Evolutionary conservation across 2,113 vertebrate species (phyloP), one percentile per base, ranked within the genome.

Genomic region (human): DNA sequence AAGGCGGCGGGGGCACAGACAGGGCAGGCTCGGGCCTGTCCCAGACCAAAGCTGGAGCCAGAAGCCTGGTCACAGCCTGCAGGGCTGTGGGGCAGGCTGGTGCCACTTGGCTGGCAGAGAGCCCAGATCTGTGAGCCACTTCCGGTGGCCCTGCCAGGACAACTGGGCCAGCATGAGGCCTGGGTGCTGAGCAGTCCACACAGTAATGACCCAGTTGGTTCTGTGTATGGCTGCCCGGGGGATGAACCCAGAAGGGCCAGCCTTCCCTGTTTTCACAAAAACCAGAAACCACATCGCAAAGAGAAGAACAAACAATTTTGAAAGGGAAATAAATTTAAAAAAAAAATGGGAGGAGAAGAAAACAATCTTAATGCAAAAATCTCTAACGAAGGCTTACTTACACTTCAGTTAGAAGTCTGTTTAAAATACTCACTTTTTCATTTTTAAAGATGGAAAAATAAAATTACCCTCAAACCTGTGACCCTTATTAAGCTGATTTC

Each of bases 1-100:
- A 30, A 38, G 72, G 57, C 3, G 2, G 23, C 23, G 0, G 1
- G 14, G 50, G 8, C 35, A 6, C 3, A 4, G 17, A 35, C 18
- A 27, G 61, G 16, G 38, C 9, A 32, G 73, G 23, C 59, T 79
- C 11, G 2, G 17, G 50, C 32, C 83, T 22, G 17, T 40, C 30
- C 76, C 2, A 2, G 50, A 57, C 20, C 43, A 9, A 12, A 3
- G 8, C 45, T 13, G 78, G 20, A 68, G 48, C 59, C 8, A 9
- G 48, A 87, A 16, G 35, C 11, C 12, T 9, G 20, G 40, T 1
- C 2, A 32, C 38, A 17, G 23, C 9, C 61, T 6, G 10, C 1
- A 2, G 52, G 32, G 11, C 43, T 45, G 32, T 23, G 0, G 11
- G 16, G 25, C 1, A 3, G 12, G 68, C n/a, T 8, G 25, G 13